phyloP scores from a whole-genome alignment of 2,888 invertebrate species.

The Carcina quercana region DNA sequence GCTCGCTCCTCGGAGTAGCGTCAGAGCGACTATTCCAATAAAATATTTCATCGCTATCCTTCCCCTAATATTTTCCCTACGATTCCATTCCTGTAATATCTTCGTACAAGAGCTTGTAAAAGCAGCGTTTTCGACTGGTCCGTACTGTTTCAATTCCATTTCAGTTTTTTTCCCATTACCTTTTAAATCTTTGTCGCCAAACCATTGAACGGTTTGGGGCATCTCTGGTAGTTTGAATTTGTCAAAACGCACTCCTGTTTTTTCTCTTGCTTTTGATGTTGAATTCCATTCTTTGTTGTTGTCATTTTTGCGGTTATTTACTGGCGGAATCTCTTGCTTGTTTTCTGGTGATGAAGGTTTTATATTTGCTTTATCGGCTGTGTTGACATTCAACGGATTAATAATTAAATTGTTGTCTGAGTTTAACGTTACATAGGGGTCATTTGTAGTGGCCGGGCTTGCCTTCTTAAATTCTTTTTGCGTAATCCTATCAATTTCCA shows the following conservation, averaged over 20 bases:
- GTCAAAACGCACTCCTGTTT: not conserved
- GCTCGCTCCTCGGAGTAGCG: constrained; percentile 16
- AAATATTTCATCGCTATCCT: constrained; percentile 17
- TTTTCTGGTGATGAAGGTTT: no score
- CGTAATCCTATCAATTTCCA: constrained; percentile 9
- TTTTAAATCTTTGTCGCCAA: not conserved
- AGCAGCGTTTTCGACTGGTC: constrained; percentile 17
- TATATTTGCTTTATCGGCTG: no score
- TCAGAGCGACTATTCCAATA: constrained; percentile 18
- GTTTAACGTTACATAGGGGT: no score
- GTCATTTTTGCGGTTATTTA: not conserved
- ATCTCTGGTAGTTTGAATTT: not conserved
- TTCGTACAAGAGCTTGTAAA: constrained; percentile 18
- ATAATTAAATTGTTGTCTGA: no score
- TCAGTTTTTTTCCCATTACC: not conserved
- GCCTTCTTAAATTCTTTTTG: not conserved
- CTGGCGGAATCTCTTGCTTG: not conserved
- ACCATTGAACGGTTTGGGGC: not conserved
- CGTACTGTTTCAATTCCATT: constrained; percentile 5
- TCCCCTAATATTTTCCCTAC: not conserved
- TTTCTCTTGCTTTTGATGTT: not conserved
- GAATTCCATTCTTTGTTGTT: not conserved
- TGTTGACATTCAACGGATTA: no score
- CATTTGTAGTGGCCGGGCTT: not conserved
- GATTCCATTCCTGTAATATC: constrained; percentile 16